Conservation (phyloP, 2,113 vertebrate genomes). For the Calyptommatus sinebrachiatus region DNA sequence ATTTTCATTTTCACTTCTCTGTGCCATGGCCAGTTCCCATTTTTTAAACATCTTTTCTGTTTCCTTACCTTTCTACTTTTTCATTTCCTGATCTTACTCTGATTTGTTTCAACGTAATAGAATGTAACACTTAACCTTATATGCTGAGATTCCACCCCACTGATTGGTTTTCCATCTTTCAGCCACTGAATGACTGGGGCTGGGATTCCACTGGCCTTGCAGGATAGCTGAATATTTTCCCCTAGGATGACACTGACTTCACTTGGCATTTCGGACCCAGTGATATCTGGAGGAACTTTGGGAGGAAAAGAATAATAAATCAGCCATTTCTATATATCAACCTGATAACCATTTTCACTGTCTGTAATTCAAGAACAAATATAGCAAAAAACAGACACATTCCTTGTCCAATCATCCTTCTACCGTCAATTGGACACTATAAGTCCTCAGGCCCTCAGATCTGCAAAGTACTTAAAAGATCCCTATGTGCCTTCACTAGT, state of each 20-base stretch:
- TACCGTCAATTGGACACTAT: no score
- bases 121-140: conserved; percentile 71
- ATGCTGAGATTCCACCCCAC: conserved; percentile 50
- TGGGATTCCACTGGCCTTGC: conserved; percentile 81
- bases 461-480: no score
- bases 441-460: no score
- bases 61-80: not conserved
- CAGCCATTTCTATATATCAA: conserved; percentile 18
- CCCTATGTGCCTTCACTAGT: no score
- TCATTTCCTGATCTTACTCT: not conserved
- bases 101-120: not conserved
- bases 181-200: conserved; percentile 85
- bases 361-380: no score
- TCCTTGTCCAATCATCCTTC: not conserved
- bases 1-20: not conserved
- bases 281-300: conserved; percentile 88
- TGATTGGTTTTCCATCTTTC: conserved; percentile 83
- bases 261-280: conserved; percentile 84
- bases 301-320: conserved; percentile 36
- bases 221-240: conserved; percentile 83
- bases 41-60: not conserved
- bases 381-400: no score
- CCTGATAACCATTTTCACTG: not conserved
- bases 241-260: conserved; percentile 84
- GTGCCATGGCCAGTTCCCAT: not conserved